These are phyloP conservation scores for Argyra leucocephala DNA, from an alignment of 2,888 invertebrate genomes.

Conservation along the genomic window DNA sequence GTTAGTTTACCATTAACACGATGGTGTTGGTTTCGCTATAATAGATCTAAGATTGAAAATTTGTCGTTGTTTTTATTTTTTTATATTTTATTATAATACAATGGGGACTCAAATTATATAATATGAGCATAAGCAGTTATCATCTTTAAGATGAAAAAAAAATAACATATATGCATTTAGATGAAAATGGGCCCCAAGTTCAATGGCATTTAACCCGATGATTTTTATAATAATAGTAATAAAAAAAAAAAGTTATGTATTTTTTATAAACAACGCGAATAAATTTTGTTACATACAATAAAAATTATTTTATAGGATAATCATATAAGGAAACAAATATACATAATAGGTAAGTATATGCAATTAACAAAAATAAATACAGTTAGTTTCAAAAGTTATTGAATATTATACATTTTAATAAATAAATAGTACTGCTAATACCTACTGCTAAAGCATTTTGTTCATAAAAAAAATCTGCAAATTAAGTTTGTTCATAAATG, in stretches of 20 bases:
- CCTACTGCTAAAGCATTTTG: too few species aligned
- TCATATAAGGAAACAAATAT: too few species aligned
- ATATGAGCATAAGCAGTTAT: not conserved
- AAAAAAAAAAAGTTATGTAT: not conserved
- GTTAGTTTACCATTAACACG: not conserved
- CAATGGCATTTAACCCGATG: slow-evolving; percentile 6
- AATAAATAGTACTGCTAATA: too few species aligned
- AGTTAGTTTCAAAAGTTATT: too few species aligned
- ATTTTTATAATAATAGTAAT: not conserved
- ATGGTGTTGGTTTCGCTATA: not conserved
- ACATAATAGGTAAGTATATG: too few species aligned
- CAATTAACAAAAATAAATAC: too few species aligned
- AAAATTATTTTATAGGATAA: too few species aligned
- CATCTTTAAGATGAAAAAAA: not conserved
- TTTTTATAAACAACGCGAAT: not conserved
- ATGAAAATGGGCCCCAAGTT: not conserved
- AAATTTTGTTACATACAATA: not conserved
- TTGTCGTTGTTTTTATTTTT: too few species aligned
- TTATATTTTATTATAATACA: too few species aligned
- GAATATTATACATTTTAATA: too few species aligned
- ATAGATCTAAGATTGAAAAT: not conserved
- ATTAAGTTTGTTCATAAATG: too few species aligned
- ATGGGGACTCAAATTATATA: not conserved
- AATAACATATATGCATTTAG: not conserved
- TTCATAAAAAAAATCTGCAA: too few species aligned